Evolutionary conservation across 1,140 invertebrate genomes (phyloP).

Genomic region (Apis cerana): DNA sequence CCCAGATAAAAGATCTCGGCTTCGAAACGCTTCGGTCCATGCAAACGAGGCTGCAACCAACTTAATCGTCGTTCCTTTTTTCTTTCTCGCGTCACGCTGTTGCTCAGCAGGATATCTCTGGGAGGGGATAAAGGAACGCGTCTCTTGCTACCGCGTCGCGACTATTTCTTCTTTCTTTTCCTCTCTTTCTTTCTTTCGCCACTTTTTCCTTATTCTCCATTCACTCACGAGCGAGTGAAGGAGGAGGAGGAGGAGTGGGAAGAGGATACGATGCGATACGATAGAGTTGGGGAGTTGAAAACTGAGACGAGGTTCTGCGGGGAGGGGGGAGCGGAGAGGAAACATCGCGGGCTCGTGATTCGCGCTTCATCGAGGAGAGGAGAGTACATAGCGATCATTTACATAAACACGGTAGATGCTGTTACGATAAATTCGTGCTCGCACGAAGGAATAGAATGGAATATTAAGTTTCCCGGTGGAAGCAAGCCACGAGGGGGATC

Average conservation of each 20-base stretch:
- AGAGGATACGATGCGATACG: too few species aligned
- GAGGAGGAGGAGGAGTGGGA: too few species aligned
- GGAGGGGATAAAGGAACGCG: neutral
- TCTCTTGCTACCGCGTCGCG: too few species aligned
- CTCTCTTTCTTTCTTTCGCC: too few species aligned
- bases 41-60: slow-evolving; percentile 10
- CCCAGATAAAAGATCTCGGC: slow-evolving; percentile 5
- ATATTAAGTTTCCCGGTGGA: slow-evolving; percentile 53
- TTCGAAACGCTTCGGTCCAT: neutral
- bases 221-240: too few species aligned
- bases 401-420: slow-evolving; percentile 60
- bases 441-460: slow-evolving; percentile 40
- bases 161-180: too few species aligned
- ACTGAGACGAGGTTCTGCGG: too few species aligned
- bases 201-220: too few species aligned
- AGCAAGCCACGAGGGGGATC: neutral
- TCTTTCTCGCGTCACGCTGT: neutral
- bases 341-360: slow-evolving; percentile 10
- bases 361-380: slow-evolving; percentile 20
- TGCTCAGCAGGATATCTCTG: neutral
- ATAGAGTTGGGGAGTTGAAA: neutral
- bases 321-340: too few species aligned
- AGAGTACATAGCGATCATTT: slow-evolving; percentile 48
- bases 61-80: slow-evolving; percentile 13
- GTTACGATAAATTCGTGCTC: slow-evolving; percentile 57